phyloP scores from a whole-genome alignment of 92 coral and sea anemone genomes.

The Nematostella vectensis region DNA sequence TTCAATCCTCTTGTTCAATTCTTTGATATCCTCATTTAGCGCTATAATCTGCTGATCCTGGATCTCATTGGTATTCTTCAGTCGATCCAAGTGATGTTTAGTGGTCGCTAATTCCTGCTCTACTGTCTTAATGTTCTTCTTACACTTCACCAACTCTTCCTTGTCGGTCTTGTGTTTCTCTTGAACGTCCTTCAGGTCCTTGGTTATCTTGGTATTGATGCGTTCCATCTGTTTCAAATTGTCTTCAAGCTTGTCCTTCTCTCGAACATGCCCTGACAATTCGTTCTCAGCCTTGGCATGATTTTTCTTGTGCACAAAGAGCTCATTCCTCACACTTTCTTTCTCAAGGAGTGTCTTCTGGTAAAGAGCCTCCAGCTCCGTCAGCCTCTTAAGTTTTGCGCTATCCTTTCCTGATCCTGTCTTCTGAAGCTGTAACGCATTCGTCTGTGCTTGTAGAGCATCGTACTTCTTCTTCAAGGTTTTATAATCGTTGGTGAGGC shows the following conservation, averaged over 20 bases:
- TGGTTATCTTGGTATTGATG: conserved; percentile 48
- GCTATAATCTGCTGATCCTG: conserved; percentile 44
- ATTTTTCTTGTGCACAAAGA: conserved; percentile 51
- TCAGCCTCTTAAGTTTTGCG: conserved; percentile 51
- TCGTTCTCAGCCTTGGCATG: conserved; percentile 59
- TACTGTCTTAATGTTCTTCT: conserved; percentile 46
- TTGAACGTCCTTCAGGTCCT: conserved; percentile 40
- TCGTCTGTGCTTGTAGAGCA: conserved; percentile 46
- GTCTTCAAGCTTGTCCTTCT: conserved; percentile 50
- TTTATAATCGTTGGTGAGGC: conserved; percentile 50
- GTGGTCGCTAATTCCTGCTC: conserved; percentile 62
- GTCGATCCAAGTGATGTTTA: conserved; percentile 31
- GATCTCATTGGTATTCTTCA: conserved; percentile 30
- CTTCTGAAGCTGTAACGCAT: conserved; percentile 23
- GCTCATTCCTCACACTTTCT: conserved; percentile 59
- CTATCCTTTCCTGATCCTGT: conserved; percentile 42
- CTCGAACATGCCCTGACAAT: conserved; percentile 49
- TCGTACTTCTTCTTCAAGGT: conserved; percentile 55
- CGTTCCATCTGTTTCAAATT: conserved; percentile 43
- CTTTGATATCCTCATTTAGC: conserved; percentile 51
- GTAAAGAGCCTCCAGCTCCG: conserved; percentile 58
- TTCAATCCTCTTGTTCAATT: conserved; percentile 42
- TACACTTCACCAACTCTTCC: conserved; percentile 62
- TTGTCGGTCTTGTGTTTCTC: conserved; percentile 62
- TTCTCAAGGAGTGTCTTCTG: conserved; percentile 68